Evolutionary conservation across 2,797 vertebrate species (phyloP).

Genomic region (Notoglanidium macrostoma): DNA sequence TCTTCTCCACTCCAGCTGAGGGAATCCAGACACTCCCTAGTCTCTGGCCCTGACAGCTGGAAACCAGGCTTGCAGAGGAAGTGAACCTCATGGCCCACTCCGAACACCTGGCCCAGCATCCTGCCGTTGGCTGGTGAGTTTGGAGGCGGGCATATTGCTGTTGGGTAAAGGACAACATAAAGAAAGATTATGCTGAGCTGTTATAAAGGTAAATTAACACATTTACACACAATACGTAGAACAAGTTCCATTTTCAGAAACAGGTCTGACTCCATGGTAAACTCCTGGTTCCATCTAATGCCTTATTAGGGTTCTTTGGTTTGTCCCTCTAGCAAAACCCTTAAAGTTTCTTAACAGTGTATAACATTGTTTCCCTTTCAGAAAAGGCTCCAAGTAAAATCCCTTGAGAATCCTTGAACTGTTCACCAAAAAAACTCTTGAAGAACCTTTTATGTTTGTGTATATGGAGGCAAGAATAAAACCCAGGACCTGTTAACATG

Average conservation of each 20-base stretch:
- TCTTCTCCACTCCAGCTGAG: conserved; percentile 81
- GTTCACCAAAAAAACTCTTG: neutral
- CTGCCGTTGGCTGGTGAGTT: conserved; percentile 71
- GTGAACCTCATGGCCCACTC: conserved; percentile 80
- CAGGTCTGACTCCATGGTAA: neutral
- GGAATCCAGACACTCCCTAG: conserved; percentile 74
- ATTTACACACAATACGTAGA: neutral
- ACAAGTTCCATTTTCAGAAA: neutral
- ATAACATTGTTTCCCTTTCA: neutral
- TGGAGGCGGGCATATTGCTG: conserved; percentile 75
- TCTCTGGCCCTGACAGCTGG: conserved; percentile 78
- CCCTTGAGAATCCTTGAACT: neutral
- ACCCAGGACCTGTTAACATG: neutral
- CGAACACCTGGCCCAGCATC: conserved; percentile 74
- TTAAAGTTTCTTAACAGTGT: neutral
- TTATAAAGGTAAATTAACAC: neutral
- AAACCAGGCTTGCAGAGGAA: conserved; percentile 78
- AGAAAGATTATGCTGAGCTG: neutral
- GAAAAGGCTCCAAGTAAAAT: neutral
- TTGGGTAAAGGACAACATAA: neutral
- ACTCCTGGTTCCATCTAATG: neutral
- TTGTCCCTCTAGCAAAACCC: neutral
- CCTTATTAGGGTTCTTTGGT: neutral
- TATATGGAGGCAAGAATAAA: neutral
- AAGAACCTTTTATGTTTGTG: neutral